Evolutionary conservation across 1,140 invertebrate species (phyloP), one percentile per base, ranked within the genome.

Genomic region (Calycopis cecrops): DNA sequence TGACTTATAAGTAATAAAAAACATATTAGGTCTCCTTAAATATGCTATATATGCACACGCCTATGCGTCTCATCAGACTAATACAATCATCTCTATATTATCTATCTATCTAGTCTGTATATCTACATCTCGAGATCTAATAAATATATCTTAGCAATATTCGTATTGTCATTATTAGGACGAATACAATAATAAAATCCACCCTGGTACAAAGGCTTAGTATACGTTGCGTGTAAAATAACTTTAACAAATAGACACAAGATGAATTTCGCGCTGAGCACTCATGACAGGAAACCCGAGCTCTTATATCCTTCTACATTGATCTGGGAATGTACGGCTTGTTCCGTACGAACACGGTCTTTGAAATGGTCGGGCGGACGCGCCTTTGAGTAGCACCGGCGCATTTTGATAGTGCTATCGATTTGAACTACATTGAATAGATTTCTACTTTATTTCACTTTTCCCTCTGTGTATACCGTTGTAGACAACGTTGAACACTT

Each of bases 321-420:
- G 65, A 70, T 71, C 66, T 65, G 68, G 65, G 67, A 49, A 69
- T 67, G 69, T 69, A 69, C 68, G 67, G 69, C 65, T 69, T 70
- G 73, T 73, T 78, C 64, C 68, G 59, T 68, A 59, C 55, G 66
- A 73, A 67, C 65, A 71, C 65, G 69, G 68, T 73, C 76, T 84
- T 82, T 80, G 78, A 79, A 64, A 67, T 64, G 66, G 62, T 62
- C 65, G 49, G 51, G 57, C 60, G 55, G 59, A 52, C 53, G 56
- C 28, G 64, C 71, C 76, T 84, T 82, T 81, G 78, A 76, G 65
- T 61, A n/a, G 55, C 60, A 64, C 67, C 57, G 57, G 60, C 68
- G 65, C 71, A 74, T 73, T 79, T 79, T 77, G 69, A 77, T 74
- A 79, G 63, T 70, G 55, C 59, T 74, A 77, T 76, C 70, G 73